phyloP scores from a whole-genome alignment of 1,140 invertebrate species.

The Drosophila carrolli region DNA sequence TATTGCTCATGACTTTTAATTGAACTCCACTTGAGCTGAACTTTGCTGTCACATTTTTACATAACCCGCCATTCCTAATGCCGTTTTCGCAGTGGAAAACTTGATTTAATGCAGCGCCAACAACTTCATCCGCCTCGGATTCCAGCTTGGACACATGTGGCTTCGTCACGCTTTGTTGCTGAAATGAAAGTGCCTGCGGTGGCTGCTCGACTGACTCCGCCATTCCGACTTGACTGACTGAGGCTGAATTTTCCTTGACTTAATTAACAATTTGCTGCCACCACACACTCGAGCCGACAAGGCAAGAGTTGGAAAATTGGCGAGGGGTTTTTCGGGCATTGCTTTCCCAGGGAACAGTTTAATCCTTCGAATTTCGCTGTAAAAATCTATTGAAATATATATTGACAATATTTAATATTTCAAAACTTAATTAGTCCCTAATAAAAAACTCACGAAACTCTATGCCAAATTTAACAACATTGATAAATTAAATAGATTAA shows the following conservation, averaged over 20 bases:
- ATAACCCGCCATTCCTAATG: conserved; percentile 48
- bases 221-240: conserved; percentile 32
- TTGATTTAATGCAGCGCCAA: conserved; percentile 63
- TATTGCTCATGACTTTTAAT: conserved; percentile 58
- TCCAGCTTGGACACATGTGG: conserved; percentile 52
- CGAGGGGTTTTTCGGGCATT: neutral
- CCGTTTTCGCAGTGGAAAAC: conserved; percentile 46
- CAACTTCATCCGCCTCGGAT: conserved; percentile 56
- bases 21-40: conserved; percentile 54
- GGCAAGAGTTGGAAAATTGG: neutral
- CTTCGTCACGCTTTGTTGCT: conserved; percentile 69
- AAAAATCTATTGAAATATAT: too few relatives aligned
- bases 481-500: too few relatives aligned
- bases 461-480: too few relatives aligned
- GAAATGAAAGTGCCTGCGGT: conserved; percentile 69
- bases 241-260: conserved; percentile 58
- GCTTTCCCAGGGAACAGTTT: neutral
- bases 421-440: too few relatives aligned
- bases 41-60: conserved; percentile 62
- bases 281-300: conserved; percentile 15
- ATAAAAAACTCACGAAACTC: too few relatives aligned
- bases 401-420: too few relatives aligned
- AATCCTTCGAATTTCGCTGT: too few relatives aligned
- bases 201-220: conserved; percentile 21
- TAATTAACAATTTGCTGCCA: conserved; percentile 70